Conservation (phyloP, 2,888 invertebrate genomes). For the Hofmannophila pseudospretella region DNA sequence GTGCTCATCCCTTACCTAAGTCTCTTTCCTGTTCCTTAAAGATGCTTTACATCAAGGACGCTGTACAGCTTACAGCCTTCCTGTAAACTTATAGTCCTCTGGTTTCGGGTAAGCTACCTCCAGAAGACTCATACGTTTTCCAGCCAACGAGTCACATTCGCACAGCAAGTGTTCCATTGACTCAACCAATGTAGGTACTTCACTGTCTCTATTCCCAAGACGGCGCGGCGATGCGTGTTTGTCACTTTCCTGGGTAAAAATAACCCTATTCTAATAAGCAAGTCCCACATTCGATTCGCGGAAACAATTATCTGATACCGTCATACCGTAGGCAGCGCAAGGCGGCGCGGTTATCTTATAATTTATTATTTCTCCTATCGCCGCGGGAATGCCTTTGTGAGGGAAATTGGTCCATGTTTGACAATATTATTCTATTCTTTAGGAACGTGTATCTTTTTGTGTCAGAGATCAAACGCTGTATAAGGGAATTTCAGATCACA, state of each 20-base stretch:
- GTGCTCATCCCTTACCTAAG: no score
- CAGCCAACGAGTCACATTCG: no score
- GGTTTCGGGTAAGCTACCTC: no score
- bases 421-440: not conserved
- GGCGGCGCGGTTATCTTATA: constrained; percentile 4
- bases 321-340: not conserved
- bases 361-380: constrained; percentile 15
- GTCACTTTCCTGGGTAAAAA: not conserved
- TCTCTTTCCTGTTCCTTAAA: no score
- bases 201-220: no score
- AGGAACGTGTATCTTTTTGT: not conserved
- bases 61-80: no score
- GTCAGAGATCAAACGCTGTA: not conserved
- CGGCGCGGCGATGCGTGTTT: no score
- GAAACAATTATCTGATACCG: constrained; percentile 47
- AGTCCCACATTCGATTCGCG: constrained; percentile 20
- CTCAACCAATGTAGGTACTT: no score
- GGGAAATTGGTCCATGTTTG: constrained; percentile 15
- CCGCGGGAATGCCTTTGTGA: constrained; percentile 10
- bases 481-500: not conserved
- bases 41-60: no score
- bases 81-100: no score
- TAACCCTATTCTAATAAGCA: constrained; percentile 15
- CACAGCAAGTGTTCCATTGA: no score
- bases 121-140: no score